Base-by-base conservation (phyloP, 2,113 vertebrate species). In the Erinaceus europaeus region DNA sequence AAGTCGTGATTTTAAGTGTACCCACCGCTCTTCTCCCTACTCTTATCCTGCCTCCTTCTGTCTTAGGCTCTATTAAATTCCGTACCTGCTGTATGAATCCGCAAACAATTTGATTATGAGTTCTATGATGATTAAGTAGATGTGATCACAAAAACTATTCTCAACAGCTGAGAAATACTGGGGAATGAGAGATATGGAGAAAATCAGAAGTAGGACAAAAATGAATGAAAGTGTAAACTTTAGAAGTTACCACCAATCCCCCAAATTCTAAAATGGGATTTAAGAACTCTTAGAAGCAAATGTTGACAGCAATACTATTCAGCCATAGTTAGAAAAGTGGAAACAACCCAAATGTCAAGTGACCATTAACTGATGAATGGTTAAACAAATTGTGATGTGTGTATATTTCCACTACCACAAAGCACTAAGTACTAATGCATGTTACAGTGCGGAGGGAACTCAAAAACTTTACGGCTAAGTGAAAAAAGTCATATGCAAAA, bases 31-130 rank as follows among this genome's bases (percentile, higher is more conserved):
- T 81, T 69, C 25, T 29, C 27, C 61, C 86, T 62, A 71, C 57
- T 55, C 55, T 86, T 17, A 68, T 72, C 11, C 74, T 3, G 3
- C 29, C 32, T 46, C 65, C 9, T 69, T 81, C 59, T 84, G 1
- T 73, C 50, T 81, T 72, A 12, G 86, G 50, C 23, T 46, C 48
- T 69, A 18, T 40, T 38, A 42, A 65, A 32, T 81, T 75, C 71
- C 38, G 75, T 53, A 61, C 1, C 68, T 52, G 32, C 40, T 81
- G 5, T 52, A 20, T 78, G 29, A 94, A 59, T 52, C 38, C 88
- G 53, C 73, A 86, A 94, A 86, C 38, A 81, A 78, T 21, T 67
- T 50, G 46, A 83, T 74, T 69, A 77, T 42, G 55, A 78, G 72
- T 68, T 84, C 53, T 75, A 7, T 71, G 73, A 65, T 50, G 40